Evolutionary conservation across 2,113 vertebrate species (phyloP).

Genomic region (Mastomys natalensis): DNA sequence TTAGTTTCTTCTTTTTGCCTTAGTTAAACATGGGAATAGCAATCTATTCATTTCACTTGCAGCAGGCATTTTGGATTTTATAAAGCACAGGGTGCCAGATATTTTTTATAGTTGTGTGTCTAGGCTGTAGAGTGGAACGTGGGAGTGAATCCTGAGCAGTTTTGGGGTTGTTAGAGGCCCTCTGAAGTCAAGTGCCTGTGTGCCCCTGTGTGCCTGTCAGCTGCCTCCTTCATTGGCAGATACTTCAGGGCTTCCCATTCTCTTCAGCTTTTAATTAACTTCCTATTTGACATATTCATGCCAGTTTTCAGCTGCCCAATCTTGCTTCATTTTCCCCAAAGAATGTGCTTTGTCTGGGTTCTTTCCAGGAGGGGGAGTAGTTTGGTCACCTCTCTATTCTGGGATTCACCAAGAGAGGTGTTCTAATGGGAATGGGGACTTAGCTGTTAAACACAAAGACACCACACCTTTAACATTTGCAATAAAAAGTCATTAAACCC

Average conservation of each 20-base stretch:
- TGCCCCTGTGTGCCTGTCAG: background rate
- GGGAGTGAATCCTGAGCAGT: constrained; percentile 30
- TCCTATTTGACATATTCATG: constrained; percentile 48
- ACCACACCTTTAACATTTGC: background rate
- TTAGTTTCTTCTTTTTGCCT: constrained; percentile 48
- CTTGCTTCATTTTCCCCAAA: constrained; percentile 53
- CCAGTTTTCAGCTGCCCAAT: constrained; percentile 27
- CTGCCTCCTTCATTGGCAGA: constrained; percentile 47
- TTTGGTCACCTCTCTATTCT: constrained; percentile 47
- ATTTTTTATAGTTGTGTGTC: constrained; percentile 22
- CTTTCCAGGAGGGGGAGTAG: background rate
- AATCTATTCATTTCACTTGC: constrained; percentile 25
- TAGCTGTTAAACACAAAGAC: constrained; percentile 38
- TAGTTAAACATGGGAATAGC: constrained; percentile 34
- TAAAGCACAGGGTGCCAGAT: background rate
- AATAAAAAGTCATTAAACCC: constrained; percentile 47
- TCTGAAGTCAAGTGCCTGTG: background rate
- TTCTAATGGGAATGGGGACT: background rate
- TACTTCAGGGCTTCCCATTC: constrained; percentile 60
- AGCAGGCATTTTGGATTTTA: constrained; percentile 5
- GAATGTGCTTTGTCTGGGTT: constrained; percentile 64
- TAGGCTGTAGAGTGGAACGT: background rate
- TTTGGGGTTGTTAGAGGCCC: constrained; percentile 57
- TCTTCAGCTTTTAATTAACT: constrained; percentile 78
- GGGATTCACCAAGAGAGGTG: constrained; percentile 11